phyloP scores from a whole-genome alignment of 2,113 vertebrate genomes.

The Xenopus laevis region DNA sequence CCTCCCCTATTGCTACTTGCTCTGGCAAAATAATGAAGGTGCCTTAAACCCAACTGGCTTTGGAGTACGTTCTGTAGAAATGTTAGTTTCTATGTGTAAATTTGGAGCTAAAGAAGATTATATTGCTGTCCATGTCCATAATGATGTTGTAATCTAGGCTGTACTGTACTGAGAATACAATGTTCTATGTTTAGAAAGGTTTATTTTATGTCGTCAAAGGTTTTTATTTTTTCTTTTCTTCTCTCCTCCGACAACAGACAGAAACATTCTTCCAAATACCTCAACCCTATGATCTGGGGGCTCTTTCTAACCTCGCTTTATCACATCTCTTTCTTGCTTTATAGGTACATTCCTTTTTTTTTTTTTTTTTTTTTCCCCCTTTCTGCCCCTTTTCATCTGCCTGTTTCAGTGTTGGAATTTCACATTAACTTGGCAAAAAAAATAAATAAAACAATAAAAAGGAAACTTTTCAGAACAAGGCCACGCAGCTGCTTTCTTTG shows the following conservation, averaged over 20 bases:
- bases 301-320: not conserved
- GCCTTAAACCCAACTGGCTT: constrained; percentile 50
- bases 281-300: constrained; percentile 32
- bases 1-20: not conserved
- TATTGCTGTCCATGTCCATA: constrained; percentile 32
- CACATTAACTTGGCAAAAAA: constrained; percentile 34
- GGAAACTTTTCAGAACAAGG: constrained; percentile 38
- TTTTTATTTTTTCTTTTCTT: not conserved
- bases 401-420: constrained; percentile 39
- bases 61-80: constrained; percentile 59
- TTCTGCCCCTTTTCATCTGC: not conserved
- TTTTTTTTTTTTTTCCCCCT: too few species aligned
- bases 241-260: not conserved
- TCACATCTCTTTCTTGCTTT: not conserved
- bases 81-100: constrained; percentile 57
- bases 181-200: constrained; percentile 36
- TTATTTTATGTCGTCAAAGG: constrained; percentile 11
- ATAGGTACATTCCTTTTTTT: too few species aligned
- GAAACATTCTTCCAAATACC: constrained; percentile 31
- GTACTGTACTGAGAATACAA: constrained; percentile 34
- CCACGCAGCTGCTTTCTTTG: not conserved
- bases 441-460: constrained; percentile 24
- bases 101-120: constrained; percentile 55
- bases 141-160: constrained; percentile 39
- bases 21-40: constrained; percentile 13